Conservation (phyloP, 2,888 invertebrate species). For the Clunio marinus region DNA sequence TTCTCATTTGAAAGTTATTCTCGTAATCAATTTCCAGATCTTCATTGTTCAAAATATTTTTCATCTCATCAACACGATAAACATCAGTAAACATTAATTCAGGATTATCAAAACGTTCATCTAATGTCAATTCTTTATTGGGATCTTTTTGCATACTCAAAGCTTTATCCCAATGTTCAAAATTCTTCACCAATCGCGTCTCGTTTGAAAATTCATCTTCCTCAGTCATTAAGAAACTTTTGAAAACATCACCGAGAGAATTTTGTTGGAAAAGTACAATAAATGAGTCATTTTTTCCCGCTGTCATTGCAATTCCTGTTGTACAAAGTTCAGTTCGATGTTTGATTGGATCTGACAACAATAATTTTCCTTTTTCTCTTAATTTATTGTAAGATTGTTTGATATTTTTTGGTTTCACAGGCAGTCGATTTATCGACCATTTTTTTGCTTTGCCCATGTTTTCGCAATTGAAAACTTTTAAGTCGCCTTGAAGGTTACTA, state of each 20-base stretch:
- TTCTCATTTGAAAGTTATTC: not conserved
- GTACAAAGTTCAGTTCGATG: not conserved
- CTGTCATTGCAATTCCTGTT: not conserved
- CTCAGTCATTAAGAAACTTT: not conserved
- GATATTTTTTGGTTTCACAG: not conserved
- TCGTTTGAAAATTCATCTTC: not conserved
- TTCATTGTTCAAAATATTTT: not conserved
- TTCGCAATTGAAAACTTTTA: slow-evolving; percentile 9
- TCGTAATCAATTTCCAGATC: not conserved
- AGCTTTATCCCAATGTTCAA: not conserved
- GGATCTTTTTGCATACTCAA: not conserved
- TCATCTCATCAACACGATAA: not conserved
- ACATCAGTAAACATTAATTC: not conserved
- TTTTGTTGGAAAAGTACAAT: slow-evolving; percentile 17
- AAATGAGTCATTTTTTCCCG: no score
- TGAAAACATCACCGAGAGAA: not conserved
- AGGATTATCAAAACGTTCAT: not conserved
- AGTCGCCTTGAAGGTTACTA: not conserved
- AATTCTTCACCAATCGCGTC: not conserved
- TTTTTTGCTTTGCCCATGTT: not conserved
- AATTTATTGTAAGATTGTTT: not conserved
- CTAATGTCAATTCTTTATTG: not conserved
- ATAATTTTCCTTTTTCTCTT: not conserved
- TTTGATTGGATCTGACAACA: not conserved
- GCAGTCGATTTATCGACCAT: not conserved